Evolutionary conservation across 2,113 vertebrate genomes (phyloP), one percentile per base, ranked within the genome.

Genomic region (Percopsis transmontana): DNA sequence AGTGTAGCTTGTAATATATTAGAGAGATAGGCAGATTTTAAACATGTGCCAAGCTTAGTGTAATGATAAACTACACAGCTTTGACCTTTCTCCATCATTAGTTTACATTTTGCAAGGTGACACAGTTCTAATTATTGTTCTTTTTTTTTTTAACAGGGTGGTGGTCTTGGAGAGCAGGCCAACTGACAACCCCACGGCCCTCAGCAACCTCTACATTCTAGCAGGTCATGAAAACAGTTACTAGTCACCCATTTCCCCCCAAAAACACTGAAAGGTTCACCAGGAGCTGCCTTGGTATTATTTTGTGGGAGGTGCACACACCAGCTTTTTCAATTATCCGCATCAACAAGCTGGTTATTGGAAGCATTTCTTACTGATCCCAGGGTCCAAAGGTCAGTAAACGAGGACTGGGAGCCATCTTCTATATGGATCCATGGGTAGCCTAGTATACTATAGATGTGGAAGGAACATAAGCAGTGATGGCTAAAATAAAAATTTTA

Each of bases 141-240:
- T 66, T 5, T 14, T 11, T 56, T 16, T 85, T 19, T 8, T 77
- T 85, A 11, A 9, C 91, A 99, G 97, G 78, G 97, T 99, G 84
- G 97, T 99, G 5, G 97, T 99, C 74, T 73, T 99, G 82, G 96
- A 99, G 85, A 99, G 97, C 77, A 89, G 97, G 27, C 97, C 97
- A 13, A 99, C 97, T 0, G 96, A 96, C 58, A 94, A 98, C 82
- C 96, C 95, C 1, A 95, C 94, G 0, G 96, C 97, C 66, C 91
- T 95, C 88, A 99, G 97, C 91, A 99, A 99, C 85, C 96, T 99
- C 70, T 99, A 98, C 93, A 99, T 98, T 83, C 85, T 99, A 89
- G 97, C 97, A 11, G 97, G 97, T 55, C 97, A 99, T 0, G 97
- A 99, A 61, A 99, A 99, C 83, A 99, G 97, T 89, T 99, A 99